Evolutionary conservation across 2,113 vertebrate species (phyloP).

Genomic region (Nannobrachium achirus): DNA sequence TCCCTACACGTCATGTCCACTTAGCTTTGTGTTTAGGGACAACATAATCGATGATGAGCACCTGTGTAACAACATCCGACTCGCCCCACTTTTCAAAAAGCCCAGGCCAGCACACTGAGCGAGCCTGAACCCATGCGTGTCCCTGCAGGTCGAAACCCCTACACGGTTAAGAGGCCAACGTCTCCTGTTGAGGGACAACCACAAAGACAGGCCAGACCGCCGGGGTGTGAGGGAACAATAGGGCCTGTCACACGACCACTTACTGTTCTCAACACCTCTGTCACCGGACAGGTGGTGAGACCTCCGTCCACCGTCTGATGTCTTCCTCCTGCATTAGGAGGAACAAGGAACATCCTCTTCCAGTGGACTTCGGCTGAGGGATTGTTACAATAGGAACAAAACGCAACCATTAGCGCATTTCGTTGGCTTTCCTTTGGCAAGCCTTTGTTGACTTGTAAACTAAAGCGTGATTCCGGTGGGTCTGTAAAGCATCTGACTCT

Average conservation of each 20-base stretch:
- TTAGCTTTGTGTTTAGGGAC: conserved; percentile 73
- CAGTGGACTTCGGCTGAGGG: conserved; percentile 13
- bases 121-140: conserved; percentile 40
- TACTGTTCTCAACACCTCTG: conserved; percentile 54
- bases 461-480: conserved; percentile 27
- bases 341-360: conserved; percentile 46
- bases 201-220: conserved; percentile 52
- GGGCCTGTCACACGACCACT: conserved; percentile 57
- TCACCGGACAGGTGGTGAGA: conserved; percentile 42
- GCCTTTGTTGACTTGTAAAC: conserved; percentile 37
- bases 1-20: conserved; percentile 64
- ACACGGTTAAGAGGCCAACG: conserved; percentile 41
- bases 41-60: conserved; percentile 61
- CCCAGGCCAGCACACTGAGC: conserved; percentile 6
- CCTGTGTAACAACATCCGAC: conserved; percentile 55
- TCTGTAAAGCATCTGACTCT: conserved; percentile 42
- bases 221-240: conserved; percentile 62
- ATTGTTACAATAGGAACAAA: conserved; percentile 55
- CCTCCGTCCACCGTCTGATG: neutral
- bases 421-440: conserved; percentile 14
- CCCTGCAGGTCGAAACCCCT: conserved; percentile 45
- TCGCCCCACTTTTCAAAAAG: conserved; percentile 55
- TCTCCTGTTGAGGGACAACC: conserved; percentile 55
- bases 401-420: conserved; percentile 16
- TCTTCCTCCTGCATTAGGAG: conserved; percentile 39